phyloP scores from a whole-genome alignment of 2,888 invertebrate species.

The Mesopsocus fuscifrons region DNA sequence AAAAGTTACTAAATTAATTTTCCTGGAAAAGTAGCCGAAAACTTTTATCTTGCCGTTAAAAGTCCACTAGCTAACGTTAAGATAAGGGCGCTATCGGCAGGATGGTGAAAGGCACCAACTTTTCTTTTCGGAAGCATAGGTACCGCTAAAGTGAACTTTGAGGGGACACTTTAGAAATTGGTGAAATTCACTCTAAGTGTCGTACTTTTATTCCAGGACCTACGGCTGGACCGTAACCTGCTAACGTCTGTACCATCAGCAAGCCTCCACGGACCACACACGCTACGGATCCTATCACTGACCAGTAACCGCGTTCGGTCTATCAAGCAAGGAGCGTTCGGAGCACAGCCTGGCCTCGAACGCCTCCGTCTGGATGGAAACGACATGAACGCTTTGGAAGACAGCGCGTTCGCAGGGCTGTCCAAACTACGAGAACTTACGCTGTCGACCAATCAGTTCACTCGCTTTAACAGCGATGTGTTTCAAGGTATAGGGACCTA shows the following conservation, averaged over 20 bases:
- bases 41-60: no score
- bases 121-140: no score
- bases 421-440: slow-evolving; percentile 45
- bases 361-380: slow-evolving; percentile 64
- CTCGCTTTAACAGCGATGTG: slow-evolving; percentile 65
- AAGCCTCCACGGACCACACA: slow-evolving; percentile 62
- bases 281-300: slow-evolving; percentile 50
- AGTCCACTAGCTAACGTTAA: no score
- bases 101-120: no score
- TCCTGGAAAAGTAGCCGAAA: no score
- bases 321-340: slow-evolving; percentile 47
- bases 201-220: slow-evolving; percentile 52
- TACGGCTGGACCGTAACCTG: slow-evolving; percentile 64
- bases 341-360: slow-evolving; percentile 46
- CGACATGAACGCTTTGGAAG: slow-evolving; percentile 53
- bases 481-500: slow-evolving; percentile 43
- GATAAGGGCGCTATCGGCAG: no score
- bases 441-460: slow-evolving; percentile 57
- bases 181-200: slow-evolving; percentile 8
- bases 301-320: slow-evolving; percentile 49
- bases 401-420: slow-evolving; percentile 51
- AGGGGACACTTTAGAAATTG: no score
- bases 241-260: slow-evolving; percentile 53
- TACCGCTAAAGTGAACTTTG: no score
- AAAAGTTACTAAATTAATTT: no score